Evolutionary conservation across 2,113 vertebrate genomes (phyloP).

Genomic region (Rattus norvegicus): DNA sequence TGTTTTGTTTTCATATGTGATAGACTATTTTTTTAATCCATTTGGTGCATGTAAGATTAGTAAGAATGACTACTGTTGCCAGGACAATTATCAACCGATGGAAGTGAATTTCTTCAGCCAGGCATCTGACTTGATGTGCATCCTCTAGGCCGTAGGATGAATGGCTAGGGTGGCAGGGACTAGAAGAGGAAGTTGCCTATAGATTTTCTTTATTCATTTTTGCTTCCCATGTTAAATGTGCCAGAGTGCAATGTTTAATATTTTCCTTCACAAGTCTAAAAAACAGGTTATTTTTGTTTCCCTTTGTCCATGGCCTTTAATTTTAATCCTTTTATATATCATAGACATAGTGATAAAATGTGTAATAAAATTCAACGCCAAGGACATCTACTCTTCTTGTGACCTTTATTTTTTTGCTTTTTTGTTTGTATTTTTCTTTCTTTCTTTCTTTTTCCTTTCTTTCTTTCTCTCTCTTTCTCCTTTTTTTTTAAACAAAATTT

Average conservation of each 20-base stretch:
- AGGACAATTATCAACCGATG: not conserved
- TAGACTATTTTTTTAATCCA: not conserved
- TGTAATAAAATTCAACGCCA: not conserved
- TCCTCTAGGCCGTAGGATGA: not conserved
- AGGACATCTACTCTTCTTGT: not conserved
- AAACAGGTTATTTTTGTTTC: constrained; percentile 23
- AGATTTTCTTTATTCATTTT: not conserved
- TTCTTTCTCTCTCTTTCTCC: too few species aligned
- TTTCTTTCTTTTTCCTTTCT: too few species aligned
- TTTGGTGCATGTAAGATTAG: not conserved
- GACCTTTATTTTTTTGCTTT: too few species aligned
- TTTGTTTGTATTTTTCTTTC: too few species aligned
- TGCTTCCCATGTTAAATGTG: not conserved
- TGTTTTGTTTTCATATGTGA: not conserved
- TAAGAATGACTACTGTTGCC: not conserved
- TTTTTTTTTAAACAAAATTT: too few species aligned
- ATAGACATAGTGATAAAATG: not conserved
- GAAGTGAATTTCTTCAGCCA: not conserved
- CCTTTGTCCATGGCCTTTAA: not conserved
- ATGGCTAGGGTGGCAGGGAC: not conserved
- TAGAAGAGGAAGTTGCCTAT: not conserved
- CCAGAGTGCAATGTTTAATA: not conserved
- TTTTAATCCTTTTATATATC: constrained; percentile 17
- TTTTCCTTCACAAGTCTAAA: not conserved
- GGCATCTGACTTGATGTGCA: not conserved